Percentiles rank a stretch among this genome's conserved stretches.
Conservation (phyloP, 2,797 vertebrate genomes). For the Taeniopygia guttata region DNA sequence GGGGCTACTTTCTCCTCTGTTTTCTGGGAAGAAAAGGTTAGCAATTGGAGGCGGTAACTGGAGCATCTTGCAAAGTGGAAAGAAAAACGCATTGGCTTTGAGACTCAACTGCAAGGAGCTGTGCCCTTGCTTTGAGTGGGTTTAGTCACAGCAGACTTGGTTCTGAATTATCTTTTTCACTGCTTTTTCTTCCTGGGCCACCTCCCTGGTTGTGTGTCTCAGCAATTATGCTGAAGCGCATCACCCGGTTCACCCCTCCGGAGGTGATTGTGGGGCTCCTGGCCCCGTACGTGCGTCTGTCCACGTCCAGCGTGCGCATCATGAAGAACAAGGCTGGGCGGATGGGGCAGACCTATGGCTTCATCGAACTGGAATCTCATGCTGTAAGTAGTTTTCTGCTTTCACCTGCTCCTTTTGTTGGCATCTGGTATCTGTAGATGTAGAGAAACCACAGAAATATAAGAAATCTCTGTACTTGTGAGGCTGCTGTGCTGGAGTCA, state of each 20-base stretch:
- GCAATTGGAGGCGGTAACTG: accelerated
- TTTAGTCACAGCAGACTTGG: background rate
- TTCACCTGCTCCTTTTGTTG: background rate
- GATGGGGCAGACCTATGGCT: constrained; percentile 91
- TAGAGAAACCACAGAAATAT: background rate
- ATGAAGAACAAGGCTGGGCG: constrained; percentile 89
- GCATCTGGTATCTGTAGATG: background rate
- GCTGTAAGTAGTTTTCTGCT: constrained; percentile 78
- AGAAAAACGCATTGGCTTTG: background rate
- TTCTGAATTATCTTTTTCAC: background rate
- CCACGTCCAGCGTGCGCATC: constrained; percentile 91
- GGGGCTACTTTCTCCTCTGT: background rate
- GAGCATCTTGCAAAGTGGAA: background rate
- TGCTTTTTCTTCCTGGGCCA: background rate
- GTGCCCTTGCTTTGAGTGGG: background rate
- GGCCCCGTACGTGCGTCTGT: constrained; percentile 88
- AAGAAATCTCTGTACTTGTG: background rate
- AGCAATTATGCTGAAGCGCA: constrained; percentile 96
- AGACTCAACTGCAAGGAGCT: background rate
- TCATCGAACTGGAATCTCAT: constrained; percentile 96
- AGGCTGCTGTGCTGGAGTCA: background rate
- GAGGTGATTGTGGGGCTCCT: constrained; percentile 91
- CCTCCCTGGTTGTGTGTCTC: background rate
- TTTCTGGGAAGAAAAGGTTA: background rate
- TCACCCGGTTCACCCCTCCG: constrained; percentile 88